These are phyloP conservation scores for Calliopum simillimum DNA, from an alignment of 2,888 invertebrate genomes.

Conservation along the genomic window DNA sequence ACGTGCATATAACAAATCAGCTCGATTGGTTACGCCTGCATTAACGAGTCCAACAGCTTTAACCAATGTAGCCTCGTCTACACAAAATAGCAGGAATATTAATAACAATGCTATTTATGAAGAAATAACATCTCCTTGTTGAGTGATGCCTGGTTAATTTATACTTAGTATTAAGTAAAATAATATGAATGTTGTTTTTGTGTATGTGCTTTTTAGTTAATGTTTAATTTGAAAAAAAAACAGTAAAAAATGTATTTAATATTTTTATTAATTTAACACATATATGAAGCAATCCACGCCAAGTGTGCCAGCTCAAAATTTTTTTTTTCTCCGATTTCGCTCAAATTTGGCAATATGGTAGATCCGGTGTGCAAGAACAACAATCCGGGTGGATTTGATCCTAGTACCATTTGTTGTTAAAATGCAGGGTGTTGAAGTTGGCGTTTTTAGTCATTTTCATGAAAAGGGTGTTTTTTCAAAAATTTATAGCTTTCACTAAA, in stretches of 20 bases:
- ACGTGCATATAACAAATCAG: constrained; percentile 62
- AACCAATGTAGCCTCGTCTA: constrained; percentile 2
- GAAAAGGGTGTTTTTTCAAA: too few relatives aligned
- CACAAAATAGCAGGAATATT: constrained; percentile 34
- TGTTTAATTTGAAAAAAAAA: neutral
- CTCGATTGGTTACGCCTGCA: constrained; percentile 47
- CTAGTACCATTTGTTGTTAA: too few relatives aligned
- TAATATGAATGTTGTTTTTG: constrained; percentile 26
- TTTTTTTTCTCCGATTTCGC: too few relatives aligned
- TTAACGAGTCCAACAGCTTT: constrained; percentile 30
- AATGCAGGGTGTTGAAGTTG: too few relatives aligned
- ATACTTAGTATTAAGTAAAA: constrained; percentile 30
- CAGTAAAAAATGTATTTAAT: constrained; percentile 1
- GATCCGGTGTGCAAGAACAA: too few relatives aligned
- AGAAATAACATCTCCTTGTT: constrained; percentile 53
- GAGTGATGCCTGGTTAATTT: constrained; percentile 36
- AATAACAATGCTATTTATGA: constrained; percentile 50
- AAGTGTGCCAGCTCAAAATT: too few relatives aligned
- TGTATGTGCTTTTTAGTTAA: constrained; percentile 36
- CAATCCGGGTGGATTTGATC: too few relatives aligned
- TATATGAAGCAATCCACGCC: too few relatives aligned
- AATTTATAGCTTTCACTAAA: too few relatives aligned
- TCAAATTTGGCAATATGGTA: too few relatives aligned
- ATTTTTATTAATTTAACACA: too few relatives aligned
- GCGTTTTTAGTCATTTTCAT: too few relatives aligned